These are phyloP conservation scores for Camarhynchus parvulus DNA, from an alignment of 2,113 vertebrate genomes.

Conservation along the genomic window DNA sequence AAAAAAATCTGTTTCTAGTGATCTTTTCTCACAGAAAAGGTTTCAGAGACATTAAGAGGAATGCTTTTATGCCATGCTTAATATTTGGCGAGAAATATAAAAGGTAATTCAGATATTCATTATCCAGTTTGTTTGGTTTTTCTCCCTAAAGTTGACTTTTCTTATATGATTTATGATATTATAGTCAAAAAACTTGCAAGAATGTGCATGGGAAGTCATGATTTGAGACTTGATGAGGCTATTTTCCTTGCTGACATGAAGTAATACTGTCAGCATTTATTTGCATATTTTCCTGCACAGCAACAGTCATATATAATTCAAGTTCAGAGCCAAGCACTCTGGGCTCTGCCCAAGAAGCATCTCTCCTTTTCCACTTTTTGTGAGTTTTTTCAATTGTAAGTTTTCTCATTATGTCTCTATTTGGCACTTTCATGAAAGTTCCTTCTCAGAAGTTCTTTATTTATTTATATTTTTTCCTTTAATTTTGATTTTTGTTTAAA, in stretches of 20 bases:
- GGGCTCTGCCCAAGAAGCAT: neutral
- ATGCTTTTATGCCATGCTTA: neutral
- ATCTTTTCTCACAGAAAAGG: neutral
- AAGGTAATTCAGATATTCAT: neutral
- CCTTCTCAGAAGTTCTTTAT: neutral
- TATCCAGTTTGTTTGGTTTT: neutral
- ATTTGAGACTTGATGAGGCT: neutral
- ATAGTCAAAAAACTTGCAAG: neutral
- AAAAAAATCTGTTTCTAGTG: neutral
- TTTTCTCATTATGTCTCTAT: neutral
- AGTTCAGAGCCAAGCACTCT: neutral
- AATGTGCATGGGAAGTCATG: neutral
- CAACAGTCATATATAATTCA: neutral
- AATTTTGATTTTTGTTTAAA: neutral
- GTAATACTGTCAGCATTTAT: neutral
- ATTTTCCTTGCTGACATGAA: neutral
- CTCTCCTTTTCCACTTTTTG: neutral
- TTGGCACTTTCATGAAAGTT: neutral
- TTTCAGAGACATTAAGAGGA: neutral
- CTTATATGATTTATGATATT: neutral
- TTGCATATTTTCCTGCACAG: neutral
- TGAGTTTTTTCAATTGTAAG: neutral
- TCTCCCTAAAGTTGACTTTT: neutral
- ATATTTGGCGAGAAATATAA: neutral
- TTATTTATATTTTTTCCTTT: neutral